Conservation (phyloP, 2,797 vertebrate species). For the Myotis myotis region DNA sequence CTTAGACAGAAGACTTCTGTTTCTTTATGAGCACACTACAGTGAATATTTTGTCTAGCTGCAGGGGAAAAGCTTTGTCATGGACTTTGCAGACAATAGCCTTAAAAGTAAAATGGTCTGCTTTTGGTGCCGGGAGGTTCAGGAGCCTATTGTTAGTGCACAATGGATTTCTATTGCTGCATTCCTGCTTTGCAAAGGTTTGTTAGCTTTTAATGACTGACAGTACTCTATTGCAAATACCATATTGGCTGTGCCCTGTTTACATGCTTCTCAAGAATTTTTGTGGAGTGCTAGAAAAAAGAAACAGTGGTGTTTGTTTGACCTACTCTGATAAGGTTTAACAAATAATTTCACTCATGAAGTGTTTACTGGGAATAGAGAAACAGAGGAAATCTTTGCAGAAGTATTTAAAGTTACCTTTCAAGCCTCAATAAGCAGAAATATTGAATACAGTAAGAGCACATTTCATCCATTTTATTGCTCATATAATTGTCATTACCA, state of each 20-base stretch:
- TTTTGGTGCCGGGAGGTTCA: conserved; percentile 82
- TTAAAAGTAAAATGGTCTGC: conserved; percentile 85
- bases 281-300: conserved; percentile 59
- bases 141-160: conserved; percentile 82
- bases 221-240: conserved; percentile 77
- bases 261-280: conserved; percentile 75
- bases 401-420: conserved; percentile 43
- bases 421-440: not conserved
- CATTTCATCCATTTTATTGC: not conserved
- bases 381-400: not conserved
- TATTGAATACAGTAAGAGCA: not conserved
- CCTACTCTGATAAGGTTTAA: conserved; percentile 63
- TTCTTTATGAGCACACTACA: conserved; percentile 77
- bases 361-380: conserved; percentile 50
- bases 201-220: conserved; percentile 84
- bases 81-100: conserved; percentile 84
- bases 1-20: conserved; percentile 80
- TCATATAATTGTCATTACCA: not conserved
- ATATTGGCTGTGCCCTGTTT: conserved; percentile 77
- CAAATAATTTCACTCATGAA: conserved; percentile 60
- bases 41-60: conserved; percentile 85
- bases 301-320: conserved; percentile 70
- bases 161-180: conserved; percentile 81
- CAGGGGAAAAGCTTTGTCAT: conserved; percentile 83
- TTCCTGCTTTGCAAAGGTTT: conserved; percentile 86